Conservation (phyloP, 2,888 invertebrate genomes). For the Heliconius aoede region DNA sequence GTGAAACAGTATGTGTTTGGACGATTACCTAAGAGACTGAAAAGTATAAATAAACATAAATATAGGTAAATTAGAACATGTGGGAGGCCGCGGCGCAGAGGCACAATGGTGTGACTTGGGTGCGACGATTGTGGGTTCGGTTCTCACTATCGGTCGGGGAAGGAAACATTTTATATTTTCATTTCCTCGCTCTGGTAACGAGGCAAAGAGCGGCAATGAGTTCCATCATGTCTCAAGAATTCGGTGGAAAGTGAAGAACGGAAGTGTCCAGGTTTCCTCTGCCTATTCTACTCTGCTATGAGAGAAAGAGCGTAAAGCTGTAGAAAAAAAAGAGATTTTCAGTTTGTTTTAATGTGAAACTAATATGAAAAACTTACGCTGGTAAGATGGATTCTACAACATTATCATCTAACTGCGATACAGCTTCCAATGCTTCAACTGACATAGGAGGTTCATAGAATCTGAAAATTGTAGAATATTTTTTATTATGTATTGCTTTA, state of each 20-base stretch:
- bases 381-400: slow-evolving; percentile 68
- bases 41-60: slow-evolving; percentile 46
- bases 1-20: slow-evolving; percentile 97
- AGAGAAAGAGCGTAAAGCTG: not conserved
- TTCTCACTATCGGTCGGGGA: too few species aligned
- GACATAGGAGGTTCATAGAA: slow-evolving; percentile 85
- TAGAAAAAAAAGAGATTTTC: not conserved
- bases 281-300: not conserved
- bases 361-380: slow-evolving; percentile 59
- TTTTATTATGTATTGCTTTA: not conserved
- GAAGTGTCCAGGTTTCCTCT: too few species aligned
- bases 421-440: slow-evolving; percentile 80
- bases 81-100: not conserved
- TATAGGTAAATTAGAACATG: not conserved
- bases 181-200: not conserved
- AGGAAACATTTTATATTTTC: not conserved
- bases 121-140: not conserved
- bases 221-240: not conserved
- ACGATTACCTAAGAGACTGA: slow-evolving; percentile 86
- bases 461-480: slow-evolving; percentile 53
- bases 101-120: not conserved
- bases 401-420: slow-evolving; percentile 68
- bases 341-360: too few species aligned
- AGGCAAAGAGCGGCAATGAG: not conserved
- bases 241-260: too few species aligned